Evolutionary conservation across 2,888 invertebrate genomes (phyloP).

Genomic region (Caenorhabditis zanzibari): DNA sequence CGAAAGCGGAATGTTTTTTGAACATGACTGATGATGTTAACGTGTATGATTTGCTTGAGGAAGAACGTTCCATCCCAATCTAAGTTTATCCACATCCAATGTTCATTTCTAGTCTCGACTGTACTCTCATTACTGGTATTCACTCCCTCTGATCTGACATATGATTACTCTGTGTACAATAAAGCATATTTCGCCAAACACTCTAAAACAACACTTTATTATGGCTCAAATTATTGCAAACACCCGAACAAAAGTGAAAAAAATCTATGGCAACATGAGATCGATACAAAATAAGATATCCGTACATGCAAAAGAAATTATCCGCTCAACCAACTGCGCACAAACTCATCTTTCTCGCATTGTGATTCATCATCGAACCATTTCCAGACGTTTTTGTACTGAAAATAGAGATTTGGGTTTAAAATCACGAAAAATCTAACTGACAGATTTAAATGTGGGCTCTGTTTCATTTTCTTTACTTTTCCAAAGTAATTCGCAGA

Average conservation of each 20-base stretch:
- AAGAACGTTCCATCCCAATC: neutral
- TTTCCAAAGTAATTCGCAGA: constrained; percentile 75
- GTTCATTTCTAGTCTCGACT: neutral
- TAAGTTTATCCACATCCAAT: too few relatives aligned
- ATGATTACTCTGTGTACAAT: constrained; percentile 1
- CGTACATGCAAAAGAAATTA: constrained; percentile 15
- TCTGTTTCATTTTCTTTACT: constrained; percentile 38
- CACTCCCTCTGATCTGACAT: constrained; percentile 2
- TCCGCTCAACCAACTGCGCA: constrained; percentile 52
- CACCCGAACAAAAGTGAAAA: constrained; percentile 17
- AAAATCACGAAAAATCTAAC: neutral
- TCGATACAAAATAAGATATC: constrained; percentile 16
- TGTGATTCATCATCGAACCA: constrained; percentile 74
- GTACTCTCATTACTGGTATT: constrained; percentile 1
- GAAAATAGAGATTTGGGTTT: neutral
- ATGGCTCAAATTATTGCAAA: neutral
- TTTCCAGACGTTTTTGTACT: constrained; percentile 70
- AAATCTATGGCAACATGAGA: constrained; percentile 35
- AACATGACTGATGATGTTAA: neutral
- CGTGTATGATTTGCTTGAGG: constrained; percentile 12
- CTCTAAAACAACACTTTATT: too few relatives aligned
- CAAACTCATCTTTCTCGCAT: constrained; percentile 75
- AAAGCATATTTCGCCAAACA: too few relatives aligned
- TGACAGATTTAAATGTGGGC: constrained; percentile 15
- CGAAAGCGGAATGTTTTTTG: neutral